Evolutionary conservation across 2,113 vertebrate genomes (phyloP).

Genomic region (Paramormyrops kingsleyae): DNA sequence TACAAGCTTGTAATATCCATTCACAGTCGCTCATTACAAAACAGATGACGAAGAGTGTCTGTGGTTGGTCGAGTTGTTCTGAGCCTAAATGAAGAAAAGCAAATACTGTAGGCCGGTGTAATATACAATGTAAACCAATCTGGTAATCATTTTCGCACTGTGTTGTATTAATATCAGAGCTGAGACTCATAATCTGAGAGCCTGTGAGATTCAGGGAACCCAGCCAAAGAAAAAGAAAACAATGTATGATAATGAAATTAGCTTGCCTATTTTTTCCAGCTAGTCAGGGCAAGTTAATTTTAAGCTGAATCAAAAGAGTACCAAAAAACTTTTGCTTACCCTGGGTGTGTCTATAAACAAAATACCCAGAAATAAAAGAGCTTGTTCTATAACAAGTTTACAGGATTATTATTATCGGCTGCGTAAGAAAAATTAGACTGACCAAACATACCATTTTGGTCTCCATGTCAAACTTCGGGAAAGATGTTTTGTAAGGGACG

Average conservation of each 20-base stretch:
- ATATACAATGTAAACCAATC: background rate
- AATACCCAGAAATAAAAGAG: background rate
- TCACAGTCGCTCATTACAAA: background rate
- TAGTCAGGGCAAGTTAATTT: background rate
- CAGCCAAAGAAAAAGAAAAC: background rate
- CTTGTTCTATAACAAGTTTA: background rate
- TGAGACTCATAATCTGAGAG: background rate
- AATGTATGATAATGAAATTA: background rate
- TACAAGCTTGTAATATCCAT: background rate
- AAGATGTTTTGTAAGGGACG: conserved; percentile 1
- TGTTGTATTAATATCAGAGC: background rate
- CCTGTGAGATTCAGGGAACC: background rate
- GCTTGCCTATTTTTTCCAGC: background rate
- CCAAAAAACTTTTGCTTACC: background rate
- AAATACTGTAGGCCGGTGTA: background rate
- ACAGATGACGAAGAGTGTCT: background rate
- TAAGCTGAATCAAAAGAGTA: background rate
- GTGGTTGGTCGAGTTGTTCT: background rate
- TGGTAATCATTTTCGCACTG: background rate
- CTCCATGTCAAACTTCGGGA: background rate
- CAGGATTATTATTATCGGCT: conserved; percentile 2
- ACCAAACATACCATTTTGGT: conserved; percentile 10
- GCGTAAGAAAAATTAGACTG: conserved; percentile 9
- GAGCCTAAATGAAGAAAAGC: background rate
- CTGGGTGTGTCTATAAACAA: conserved; percentile 9